Evolutionary conservation across 2,888 invertebrate species (phyloP).

Genomic region (Scaptomyza polygonia): DNA sequence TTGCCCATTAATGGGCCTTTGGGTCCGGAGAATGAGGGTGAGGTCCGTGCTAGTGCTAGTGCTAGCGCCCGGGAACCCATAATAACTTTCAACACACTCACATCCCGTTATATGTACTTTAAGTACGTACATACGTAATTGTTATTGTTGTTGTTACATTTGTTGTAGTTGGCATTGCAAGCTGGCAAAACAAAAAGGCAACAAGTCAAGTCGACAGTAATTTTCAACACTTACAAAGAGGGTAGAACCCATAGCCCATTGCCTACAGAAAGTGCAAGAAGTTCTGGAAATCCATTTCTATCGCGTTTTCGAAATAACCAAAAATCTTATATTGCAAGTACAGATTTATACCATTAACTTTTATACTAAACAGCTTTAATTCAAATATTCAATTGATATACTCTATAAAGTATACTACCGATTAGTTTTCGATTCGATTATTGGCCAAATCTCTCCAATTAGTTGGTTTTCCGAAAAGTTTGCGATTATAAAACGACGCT

Average conservation of each 20-base stretch:
- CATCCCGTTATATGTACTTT: constrained; percentile 24
- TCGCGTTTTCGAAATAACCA: background rate
- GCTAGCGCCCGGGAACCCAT: constrained; percentile 39
- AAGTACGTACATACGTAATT: constrained; percentile 33
- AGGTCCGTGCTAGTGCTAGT: constrained; percentile 19
- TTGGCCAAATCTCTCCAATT: background rate
- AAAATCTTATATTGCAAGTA: too few relatives aligned
- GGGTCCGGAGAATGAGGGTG: constrained; percentile 12
- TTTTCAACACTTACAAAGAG: constrained; percentile 75
- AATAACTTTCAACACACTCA: constrained; percentile 67
- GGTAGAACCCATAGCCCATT: constrained; percentile 45
- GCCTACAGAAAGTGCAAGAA: constrained; percentile 21
- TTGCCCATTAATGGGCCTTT: constrained; percentile 73
- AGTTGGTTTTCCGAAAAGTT: background rate
- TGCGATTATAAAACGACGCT: background rate
- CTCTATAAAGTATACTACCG: background rate
- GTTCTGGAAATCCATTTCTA: constrained; percentile 43
- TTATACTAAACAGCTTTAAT: too few relatives aligned
- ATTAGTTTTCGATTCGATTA: background rate
- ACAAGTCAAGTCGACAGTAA: constrained; percentile 80
- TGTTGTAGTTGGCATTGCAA: constrained; percentile 46
- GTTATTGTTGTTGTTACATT: constrained; percentile 51
- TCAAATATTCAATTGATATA: too few relatives aligned
- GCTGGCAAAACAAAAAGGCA: constrained; percentile 73
- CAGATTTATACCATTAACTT: too few relatives aligned